These are phyloP conservation scores for Penelope pileata DNA, from an alignment of 2,113 vertebrate genomes.

Conservation along the genomic window DNA sequence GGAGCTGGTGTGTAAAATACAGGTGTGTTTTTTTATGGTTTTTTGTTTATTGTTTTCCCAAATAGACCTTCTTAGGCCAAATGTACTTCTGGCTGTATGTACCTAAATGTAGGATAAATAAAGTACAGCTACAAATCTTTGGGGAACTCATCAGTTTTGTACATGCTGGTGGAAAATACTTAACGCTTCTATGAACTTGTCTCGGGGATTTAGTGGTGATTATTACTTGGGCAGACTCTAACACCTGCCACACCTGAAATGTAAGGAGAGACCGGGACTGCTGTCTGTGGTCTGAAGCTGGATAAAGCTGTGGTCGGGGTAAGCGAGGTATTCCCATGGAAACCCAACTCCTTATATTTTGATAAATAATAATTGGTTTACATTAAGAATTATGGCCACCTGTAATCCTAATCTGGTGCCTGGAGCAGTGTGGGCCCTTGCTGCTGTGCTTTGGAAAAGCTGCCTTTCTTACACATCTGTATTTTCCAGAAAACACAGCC, in stretches of 20 bases:
- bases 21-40: background rate
- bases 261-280: background rate
- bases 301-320: background rate
- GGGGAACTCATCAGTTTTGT: background rate
- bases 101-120: background rate
- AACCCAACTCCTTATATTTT: background rate
- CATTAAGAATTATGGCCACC: background rate
- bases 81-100: background rate
- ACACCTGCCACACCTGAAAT: background rate
- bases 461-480: background rate
- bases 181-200: background rate
- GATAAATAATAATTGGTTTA: background rate
- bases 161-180: background rate
- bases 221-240: background rate
- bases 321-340: background rate
- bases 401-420: background rate
- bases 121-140: background rate
- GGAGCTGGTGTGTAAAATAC: background rate
- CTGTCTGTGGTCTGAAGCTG: background rate
- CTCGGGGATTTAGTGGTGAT: background rate
- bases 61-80: background rate
- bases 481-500: background rate
- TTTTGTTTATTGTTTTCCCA: background rate
- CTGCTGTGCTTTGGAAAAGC: background rate
- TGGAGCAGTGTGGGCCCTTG: background rate